These are phyloP conservation scores for Pseudorhiza aurosa DNA, from an alignment of 30 jellyfish, hydroid and myxozoan genomes.

Conservation along the genomic window DNA sequence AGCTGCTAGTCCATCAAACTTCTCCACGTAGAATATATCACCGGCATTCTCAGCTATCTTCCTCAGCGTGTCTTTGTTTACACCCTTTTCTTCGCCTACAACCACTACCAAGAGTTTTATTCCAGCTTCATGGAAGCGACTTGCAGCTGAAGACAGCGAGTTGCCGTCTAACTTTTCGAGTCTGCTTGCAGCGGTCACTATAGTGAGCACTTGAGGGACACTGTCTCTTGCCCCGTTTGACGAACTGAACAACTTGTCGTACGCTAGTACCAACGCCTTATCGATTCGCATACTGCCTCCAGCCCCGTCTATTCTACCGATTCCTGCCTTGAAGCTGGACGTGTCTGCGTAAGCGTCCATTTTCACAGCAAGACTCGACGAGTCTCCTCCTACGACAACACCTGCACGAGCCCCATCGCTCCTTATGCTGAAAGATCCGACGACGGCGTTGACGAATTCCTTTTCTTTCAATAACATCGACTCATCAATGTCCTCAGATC, in stretches of 20 bases:
- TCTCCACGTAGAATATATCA: constrained; percentile 34
- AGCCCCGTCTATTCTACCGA: neutral
- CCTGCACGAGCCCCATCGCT: constrained; percentile 46
- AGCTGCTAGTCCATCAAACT: constrained; percentile 17
- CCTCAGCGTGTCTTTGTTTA: constrained; percentile 7
- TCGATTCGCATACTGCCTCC: constrained; percentile 42
- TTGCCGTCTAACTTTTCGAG: constrained; percentile 19
- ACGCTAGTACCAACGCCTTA: constrained; percentile 29
- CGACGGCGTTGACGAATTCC: constrained; percentile 29
- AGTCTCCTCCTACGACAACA: constrained; percentile 17
- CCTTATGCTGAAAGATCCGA: constrained; percentile 10
- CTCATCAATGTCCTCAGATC: constrained; percentile 2
- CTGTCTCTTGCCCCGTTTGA: constrained; percentile 55
- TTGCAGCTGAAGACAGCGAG: constrained; percentile 20
- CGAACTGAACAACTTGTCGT: constrained; percentile 17
- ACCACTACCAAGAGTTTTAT: constrained; percentile 42
- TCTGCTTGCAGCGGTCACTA: constrained; percentile 41
- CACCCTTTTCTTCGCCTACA: constrained; percentile 51
- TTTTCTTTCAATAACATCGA: constrained; percentile 1
- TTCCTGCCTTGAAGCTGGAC: constrained; percentile 28
- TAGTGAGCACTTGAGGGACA: constrained; percentile 54
- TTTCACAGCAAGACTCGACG: constrained; percentile 3
- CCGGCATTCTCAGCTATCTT: neutral
- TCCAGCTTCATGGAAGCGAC: constrained; percentile 40
- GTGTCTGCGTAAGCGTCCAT: constrained; percentile 8